Base-by-base conservation (phyloP, 2,797 vertebrate species). In the Miichthys miiuy region DNA sequence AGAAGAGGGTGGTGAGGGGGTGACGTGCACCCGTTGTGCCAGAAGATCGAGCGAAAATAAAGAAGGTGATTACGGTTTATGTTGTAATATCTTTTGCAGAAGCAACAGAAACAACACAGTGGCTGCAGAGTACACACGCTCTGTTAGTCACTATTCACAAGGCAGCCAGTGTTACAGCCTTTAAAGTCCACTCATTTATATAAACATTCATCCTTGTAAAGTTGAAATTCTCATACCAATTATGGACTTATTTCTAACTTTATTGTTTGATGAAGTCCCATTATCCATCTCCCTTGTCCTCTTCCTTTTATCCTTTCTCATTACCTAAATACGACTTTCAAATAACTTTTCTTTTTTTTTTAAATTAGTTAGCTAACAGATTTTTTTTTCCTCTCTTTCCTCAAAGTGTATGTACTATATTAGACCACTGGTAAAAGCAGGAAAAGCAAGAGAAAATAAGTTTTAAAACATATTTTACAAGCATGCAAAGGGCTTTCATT, bases 121-220 rank as follows among this genome's bases (percentile, higher is more conserved):
- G 70, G 56, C 70, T 56, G 41, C 56, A 64, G 60, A 58, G 30
- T 61, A 51, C 61, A 66, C 38, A 44, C 54, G 71, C 56, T 70
- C 30, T 62, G 41, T 82, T 81, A 82, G 64, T 83, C 83, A 54
- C 58, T 56, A 63, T 64, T 87, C 42, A 62, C 7, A 7, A 68
- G 48, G 68, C 64, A 77, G 57, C 30, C 54, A 9, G 25, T 44
- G 38, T 57, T 65, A 12, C 25, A 69, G 68, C 54, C 47, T 85
- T 80, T 52, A 67, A 79, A 68, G 66, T 73, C 47, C 30, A 72
- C 41, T 68, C 47, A n/a, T 81, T 74, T 80, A 25, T 71, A 58
- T 84, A 87, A 85, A 90, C 79, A 79, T 50, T 56, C 52, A 75
- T 60, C 61, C 76, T 85, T 68, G 78, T 84, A 82, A 88, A 91